Conservation (phyloP, 2,888 invertebrate species). For the Cataglyphis cursor region DNA sequence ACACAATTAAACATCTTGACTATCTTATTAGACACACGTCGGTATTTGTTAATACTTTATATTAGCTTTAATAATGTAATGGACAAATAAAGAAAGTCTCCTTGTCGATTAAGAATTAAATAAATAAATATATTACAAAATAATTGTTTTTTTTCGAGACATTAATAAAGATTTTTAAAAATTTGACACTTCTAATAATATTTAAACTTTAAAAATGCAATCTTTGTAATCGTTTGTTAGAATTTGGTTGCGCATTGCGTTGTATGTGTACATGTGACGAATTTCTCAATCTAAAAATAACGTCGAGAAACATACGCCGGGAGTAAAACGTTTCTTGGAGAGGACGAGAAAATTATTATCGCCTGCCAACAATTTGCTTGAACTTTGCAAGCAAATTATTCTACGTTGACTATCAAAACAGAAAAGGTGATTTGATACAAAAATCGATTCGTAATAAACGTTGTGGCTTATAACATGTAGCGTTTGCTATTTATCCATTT, state of each 20-base stretch:
- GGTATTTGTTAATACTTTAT: neutral
- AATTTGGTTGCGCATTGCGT: neutral
- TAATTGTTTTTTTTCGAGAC: neutral
- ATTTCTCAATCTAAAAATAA: conserved; percentile 56
- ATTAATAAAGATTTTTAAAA: neutral
- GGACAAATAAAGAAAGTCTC: neutral
- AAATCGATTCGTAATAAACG: neutral
- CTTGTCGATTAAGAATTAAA: neutral
- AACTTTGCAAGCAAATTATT: conserved; percentile 62
- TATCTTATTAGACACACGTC: neutral
- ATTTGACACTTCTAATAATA: neutral
- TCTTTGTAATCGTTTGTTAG: neutral
- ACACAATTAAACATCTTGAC: neutral
- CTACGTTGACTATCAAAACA: conserved; percentile 50
- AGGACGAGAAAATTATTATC: conserved; percentile 67
- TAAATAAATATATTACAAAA: neutral
- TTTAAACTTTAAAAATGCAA: neutral
- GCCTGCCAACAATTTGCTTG: conserved; percentile 57
- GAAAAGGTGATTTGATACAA: neutral
- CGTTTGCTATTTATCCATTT: neutral
- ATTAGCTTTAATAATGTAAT: neutral
- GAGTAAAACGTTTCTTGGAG: conserved; percentile 48
- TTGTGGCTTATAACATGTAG: neutral
- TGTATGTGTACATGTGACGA: conserved; percentile 15
- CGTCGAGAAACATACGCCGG: conserved; percentile 10